Conservation (phyloP, 2,797 vertebrate genomes). For the Hypotaenidia philippensis region DNA sequence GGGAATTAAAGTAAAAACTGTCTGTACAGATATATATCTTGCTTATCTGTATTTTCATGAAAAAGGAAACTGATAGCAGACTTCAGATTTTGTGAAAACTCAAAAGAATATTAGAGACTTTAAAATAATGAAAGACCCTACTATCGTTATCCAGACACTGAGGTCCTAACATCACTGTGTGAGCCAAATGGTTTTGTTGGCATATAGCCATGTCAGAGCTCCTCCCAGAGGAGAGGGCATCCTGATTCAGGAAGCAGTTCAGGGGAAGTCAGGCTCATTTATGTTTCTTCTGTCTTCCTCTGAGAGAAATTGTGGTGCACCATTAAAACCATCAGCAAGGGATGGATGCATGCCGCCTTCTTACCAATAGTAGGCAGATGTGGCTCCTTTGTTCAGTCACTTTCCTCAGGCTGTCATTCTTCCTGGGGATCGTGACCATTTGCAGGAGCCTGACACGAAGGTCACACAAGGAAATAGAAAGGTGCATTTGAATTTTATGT, state of each 20-base stretch:
- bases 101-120: background rate
- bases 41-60: background rate
- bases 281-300: background rate
- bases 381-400: constrained; percentile 47
- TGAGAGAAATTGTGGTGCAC: background rate
- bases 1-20: constrained; percentile 36
- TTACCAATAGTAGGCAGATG: background rate
- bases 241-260: background rate
- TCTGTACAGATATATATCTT: background rate
- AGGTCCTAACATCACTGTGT: background rate
- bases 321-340: background rate
- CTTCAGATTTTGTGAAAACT: background rate
- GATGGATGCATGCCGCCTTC: background rate
- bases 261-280: constrained; percentile 10
- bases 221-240: constrained; percentile 1
- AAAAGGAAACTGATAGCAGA: background rate
- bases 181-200: background rate
- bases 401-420: constrained; percentile 40
- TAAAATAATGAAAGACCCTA: background rate
- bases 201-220: background rate
- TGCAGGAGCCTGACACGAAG: background rate
- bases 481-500: constrained; percentile 20
- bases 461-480: constrained; percentile 28
- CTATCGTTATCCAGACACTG: background rate
- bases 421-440: background rate